Conservation (phyloP, 92 coral and sea anemone genomes). For the Phenganax marumi region DNA sequence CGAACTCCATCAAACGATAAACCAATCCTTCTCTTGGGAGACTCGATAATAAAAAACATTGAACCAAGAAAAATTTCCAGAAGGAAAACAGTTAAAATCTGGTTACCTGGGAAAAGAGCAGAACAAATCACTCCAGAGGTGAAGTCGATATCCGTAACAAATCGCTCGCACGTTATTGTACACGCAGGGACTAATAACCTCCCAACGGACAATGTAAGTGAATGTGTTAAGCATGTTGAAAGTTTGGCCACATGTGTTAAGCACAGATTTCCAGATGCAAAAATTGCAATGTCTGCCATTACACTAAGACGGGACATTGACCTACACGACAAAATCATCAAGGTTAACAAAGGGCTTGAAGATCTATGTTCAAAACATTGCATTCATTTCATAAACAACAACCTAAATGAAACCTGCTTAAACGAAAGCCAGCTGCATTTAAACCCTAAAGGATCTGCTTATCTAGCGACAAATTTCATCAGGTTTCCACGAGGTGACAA, state of each 20-base stretch:
- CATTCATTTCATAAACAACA: constrained; percentile 5
- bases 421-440: constrained; percentile 38
- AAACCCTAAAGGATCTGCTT: constrained; percentile 42
- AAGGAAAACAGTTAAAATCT: constrained; percentile 2
- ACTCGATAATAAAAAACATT: constrained; percentile 11
- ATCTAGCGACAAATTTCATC: constrained; percentile 42
- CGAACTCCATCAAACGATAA: not conserved
- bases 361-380: not conserved
- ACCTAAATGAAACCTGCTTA: too few relatives aligned
- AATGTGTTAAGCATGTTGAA: not conserved
- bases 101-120: not conserved
- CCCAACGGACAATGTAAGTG: not conserved
- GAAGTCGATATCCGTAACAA: not conserved
- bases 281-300: constrained; percentile 3
- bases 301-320: not conserved
- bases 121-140: not conserved
- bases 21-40: constrained; percentile 25
- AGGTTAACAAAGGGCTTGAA: not conserved
- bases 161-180: not conserved
- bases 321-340: not conserved
- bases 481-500: constrained; percentile 20
- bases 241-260: not conserved
- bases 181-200: not conserved
- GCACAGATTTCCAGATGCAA: constrained; percentile 1
- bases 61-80: not conserved